phyloP scores from a whole-genome alignment of 1,140 invertebrate species.

The Pseudomyrmex dendroicus region DNA sequence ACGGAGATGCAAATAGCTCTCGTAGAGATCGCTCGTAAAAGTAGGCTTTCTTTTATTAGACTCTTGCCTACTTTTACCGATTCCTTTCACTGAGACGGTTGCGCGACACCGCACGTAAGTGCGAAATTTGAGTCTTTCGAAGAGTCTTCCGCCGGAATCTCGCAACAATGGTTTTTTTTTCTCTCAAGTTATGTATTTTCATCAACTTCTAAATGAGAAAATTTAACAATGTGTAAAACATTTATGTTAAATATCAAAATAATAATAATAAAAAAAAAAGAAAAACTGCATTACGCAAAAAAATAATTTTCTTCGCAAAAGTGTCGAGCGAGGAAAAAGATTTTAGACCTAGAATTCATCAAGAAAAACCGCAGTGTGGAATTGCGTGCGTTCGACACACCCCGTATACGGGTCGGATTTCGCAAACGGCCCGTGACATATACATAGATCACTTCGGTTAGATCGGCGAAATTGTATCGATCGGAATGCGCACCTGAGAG shows the following conservation, averaged over 20 bases:
- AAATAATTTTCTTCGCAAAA: not conserved
- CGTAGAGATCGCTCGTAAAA: constrained; percentile 23
- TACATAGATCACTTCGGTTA: constrained; percentile 62
- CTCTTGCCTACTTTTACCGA: constrained; percentile 41
- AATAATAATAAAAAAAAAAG: not conserved
- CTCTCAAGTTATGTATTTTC: too few relatives aligned
- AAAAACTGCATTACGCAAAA: not conserved
- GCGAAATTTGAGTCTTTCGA: constrained; percentile 1
- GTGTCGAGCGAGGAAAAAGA: not conserved
- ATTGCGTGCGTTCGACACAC: constrained; percentile 14
- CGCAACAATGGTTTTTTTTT: too few relatives aligned
- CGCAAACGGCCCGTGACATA: constrained; percentile 39
- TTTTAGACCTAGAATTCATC: constrained; percentile 1
- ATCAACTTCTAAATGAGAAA: too few relatives aligned
- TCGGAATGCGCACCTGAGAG: constrained; percentile 69
- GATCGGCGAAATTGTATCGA: constrained; percentile 74
- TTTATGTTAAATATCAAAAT: not conserved
- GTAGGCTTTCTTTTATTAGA: constrained; percentile 58
- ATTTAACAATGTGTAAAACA: not conserved
- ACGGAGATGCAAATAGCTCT: constrained; percentile 30
- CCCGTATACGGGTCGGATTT: constrained; percentile 32
- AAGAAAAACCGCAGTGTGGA: not conserved
- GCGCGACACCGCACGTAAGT: constrained; percentile 18
- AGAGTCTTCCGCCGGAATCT: not conserved
- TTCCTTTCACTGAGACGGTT: constrained; percentile 64